A percentile compares a stretch with the other conserved stretches of the same genome.
Conservation (phyloP, 2,888 invertebrate genomes). For the Drosophila mercatorum region DNA sequence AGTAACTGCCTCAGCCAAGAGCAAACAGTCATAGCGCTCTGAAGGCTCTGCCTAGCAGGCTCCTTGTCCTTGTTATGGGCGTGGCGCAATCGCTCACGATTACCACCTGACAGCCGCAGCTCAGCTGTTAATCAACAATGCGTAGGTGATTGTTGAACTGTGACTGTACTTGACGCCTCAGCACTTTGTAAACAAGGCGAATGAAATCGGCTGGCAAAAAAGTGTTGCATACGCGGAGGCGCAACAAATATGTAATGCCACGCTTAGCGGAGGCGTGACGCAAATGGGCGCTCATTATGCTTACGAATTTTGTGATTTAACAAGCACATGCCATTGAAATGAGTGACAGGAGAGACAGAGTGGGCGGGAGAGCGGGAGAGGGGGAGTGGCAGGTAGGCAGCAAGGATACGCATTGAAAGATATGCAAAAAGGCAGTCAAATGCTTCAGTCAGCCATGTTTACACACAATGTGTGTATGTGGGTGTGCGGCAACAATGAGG, state of each 20-base stretch:
- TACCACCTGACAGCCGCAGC: not conserved
- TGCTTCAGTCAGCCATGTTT: slow-evolving; percentile 30
- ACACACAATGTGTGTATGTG: slow-evolving; percentile 20
- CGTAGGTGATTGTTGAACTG: slow-evolving; percentile 7
- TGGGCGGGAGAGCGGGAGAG: slow-evolving; percentile 3
- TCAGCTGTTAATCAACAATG: slow-evolving; percentile 6
- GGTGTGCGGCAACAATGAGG: slow-evolving; percentile 36
- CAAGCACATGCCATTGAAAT: slow-evolving; percentile 36
- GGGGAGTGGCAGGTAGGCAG: not conserved
- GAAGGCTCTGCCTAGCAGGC: not conserved
- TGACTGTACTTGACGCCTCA: slow-evolving; percentile 5
- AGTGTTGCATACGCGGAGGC: not conserved
- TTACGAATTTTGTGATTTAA: slow-evolving; percentile 37
- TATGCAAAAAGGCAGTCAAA: slow-evolving; percentile 43
- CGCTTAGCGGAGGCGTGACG: not conserved
- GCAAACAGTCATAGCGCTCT: not conserved
- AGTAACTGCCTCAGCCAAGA: slow-evolving; percentile 39
- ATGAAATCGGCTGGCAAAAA: not conserved
- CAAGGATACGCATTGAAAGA: slow-evolving; percentile 29
- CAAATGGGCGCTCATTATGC: slow-evolving; percentile 51
- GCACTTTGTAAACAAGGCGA: slow-evolving; percentile 1
- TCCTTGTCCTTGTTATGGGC: not conserved
- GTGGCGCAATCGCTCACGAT: not conserved
- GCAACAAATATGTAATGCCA: not conserved
- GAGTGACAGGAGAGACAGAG: not conserved